These are phyloP conservation scores for Empidonax alnorum DNA, from an alignment of 2,113 vertebrate genomes.

Conservation along the genomic window DNA sequence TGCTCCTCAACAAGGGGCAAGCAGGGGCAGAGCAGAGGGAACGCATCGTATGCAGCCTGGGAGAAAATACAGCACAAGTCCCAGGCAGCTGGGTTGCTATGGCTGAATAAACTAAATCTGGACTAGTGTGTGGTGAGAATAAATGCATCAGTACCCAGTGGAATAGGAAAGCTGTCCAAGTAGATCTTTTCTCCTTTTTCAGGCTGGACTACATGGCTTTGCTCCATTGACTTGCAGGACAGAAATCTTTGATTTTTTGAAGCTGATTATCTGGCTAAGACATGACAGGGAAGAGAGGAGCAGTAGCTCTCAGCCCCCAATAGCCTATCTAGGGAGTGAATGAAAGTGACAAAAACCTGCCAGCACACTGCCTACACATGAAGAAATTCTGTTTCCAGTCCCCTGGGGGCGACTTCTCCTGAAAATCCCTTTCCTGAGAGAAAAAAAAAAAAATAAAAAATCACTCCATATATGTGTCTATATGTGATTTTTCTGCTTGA, in stretches of 20 bases:
- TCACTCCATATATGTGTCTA: not conserved
- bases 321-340: slow-evolving; percentile 51
- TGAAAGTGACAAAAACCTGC: slow-evolving; percentile 56
- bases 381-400: slow-evolving; percentile 51
- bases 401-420: not conserved
- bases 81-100: slow-evolving; percentile 34
- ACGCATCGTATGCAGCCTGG: not conserved
- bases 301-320: not conserved
- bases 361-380: slow-evolving; percentile 48
- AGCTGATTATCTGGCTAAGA: slow-evolving; percentile 8
- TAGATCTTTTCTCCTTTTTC: not conserved
- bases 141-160: not conserved
- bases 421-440: slow-evolving; percentile 35
- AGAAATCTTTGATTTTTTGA: slow-evolving; percentile 32
- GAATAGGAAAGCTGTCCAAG: slow-evolving; percentile 27
- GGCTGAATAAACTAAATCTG: slow-evolving; percentile 40
- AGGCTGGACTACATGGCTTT: not conserved
- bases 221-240: slow-evolving; percentile 11
- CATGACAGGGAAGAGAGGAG: not conserved
- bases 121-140: slow-evolving; percentile 1
- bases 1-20: not conserved
- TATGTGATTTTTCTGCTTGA: not conserved
- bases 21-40: not conserved
- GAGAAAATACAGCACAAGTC: not conserved
- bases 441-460: not conserved